Evolutionary conservation across 2,797 vertebrate genomes (phyloP).

Genomic region (Arremon brunneinucha): DNA sequence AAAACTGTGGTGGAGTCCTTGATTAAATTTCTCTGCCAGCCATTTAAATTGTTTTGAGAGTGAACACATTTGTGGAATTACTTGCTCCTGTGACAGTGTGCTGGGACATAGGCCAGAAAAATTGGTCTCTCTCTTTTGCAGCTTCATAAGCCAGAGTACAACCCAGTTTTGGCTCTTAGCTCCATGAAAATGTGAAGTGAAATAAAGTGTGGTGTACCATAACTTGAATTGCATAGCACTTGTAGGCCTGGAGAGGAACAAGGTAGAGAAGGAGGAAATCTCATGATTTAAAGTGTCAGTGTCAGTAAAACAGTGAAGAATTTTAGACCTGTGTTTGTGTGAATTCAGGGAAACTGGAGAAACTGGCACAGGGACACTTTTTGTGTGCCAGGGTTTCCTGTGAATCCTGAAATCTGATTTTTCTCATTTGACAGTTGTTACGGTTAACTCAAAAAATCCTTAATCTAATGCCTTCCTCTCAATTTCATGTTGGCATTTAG

Average conservation of each 20-base stretch:
- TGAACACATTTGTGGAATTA: slow-evolving; percentile 35
- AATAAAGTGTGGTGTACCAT: not conserved
- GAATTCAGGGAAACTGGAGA: not conserved
- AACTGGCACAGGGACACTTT: not conserved
- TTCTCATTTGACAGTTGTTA: slow-evolving; percentile 15
- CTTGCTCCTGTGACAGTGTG: slow-evolving; percentile 11
- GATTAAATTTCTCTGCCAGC: slow-evolving; percentile 29
- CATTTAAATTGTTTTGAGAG: slow-evolving; percentile 23
- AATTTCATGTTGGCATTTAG: not conserved
- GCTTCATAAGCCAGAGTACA: not conserved
- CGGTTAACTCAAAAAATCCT: not conserved
- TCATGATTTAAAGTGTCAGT: not conserved
- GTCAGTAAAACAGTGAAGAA: not conserved
- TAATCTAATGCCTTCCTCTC: not conserved
- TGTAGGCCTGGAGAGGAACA: not conserved
- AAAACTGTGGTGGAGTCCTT: not conserved
- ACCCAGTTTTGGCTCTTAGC: not conserved
- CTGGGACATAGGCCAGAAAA: not conserved
- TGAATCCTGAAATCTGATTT: not conserved
- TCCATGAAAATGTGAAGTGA: not conserved
- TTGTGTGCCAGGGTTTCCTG: not conserved
- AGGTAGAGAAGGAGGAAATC: not conserved
- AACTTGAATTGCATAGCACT: not conserved
- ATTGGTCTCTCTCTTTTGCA: not conserved
- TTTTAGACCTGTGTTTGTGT: not conserved